Base-by-base conservation (phyloP, 2,888 invertebrate species). In the Acrobasis repandana region DNA sequence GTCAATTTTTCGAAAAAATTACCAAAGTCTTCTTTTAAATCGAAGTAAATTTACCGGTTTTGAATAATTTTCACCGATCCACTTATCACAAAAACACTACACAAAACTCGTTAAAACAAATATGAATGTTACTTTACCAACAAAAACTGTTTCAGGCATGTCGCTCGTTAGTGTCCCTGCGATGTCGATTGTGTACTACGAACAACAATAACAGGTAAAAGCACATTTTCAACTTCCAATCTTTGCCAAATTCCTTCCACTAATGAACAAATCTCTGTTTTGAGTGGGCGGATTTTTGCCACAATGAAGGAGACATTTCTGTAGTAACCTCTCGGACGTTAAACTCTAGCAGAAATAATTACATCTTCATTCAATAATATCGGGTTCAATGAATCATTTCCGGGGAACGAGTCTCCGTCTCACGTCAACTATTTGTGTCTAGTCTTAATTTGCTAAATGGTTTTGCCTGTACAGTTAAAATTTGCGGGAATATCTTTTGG, bases 211-310 rank as follows among this genome's bases (percentile, higher is more conserved):
- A 65, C 73, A 84, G 70, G 75, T 82, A 84, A 72, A 83, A 74
- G 63, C 81, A 84, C 81, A 81, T 83, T 70, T 71, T 77, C 74
- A 67, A 63, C 70, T 73, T 73, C 72, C 73, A 75, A 76, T 73
- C 75, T 77, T 80, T 89, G 90, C 90, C 88, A 90, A 90, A 84
- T 80, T 75, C 72, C 75, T 79, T 72, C 71, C 70, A 75, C 85
- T 84, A 85, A 87, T 85, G 84, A 86, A 80, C 73, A 69, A 68
- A 66, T 70, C 72, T 75, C 33, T 71, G 68, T 80, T 80, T 76
- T 69, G 71, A 67, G 80, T 75, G 72, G 72, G 74, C 70, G 75
- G 70, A 67, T 73, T 75, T 76, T 77, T 74, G 74, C 75, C 67
- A 68, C 15, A 68, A 68, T 67, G 63, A 61, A 65, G 73, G 72